phyloP scores from a whole-genome alignment of 2,888 invertebrate genomes.

The Philonicus albiceps region DNA sequence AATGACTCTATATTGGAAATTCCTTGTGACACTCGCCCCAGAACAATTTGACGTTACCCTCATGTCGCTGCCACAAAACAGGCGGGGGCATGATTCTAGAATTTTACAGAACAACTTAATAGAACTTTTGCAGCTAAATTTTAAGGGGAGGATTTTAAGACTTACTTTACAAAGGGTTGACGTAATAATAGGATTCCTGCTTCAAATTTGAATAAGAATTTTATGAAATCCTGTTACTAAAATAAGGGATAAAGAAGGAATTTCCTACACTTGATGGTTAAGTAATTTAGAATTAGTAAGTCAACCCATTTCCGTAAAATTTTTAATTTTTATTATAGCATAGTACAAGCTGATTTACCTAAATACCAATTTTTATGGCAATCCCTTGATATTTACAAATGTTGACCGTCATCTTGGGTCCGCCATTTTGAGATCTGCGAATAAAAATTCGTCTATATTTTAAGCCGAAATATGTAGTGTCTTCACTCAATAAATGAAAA shows the following conservation, averaged over 20 bases:
- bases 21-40: conserved; percentile 31
- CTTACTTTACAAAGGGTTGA: background rate
- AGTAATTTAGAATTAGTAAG: background rate
- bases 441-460: too few species aligned
- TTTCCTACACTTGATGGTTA: background rate
- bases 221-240: background rate
- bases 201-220: background rate
- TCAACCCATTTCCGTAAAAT: too few species aligned
- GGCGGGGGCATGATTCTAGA: background rate
- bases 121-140: background rate
- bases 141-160: background rate
- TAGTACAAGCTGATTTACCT: too few species aligned
- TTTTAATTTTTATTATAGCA: too few species aligned
- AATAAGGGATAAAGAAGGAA: background rate
- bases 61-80: background rate
- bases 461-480: too few species aligned
- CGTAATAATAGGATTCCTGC: background rate
- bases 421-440: too few species aligned
- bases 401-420: too few species aligned
- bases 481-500: too few species aligned
- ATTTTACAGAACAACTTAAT: background rate
- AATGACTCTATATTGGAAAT: conserved; percentile 28
- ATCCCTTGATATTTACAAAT: too few species aligned
- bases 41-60: background rate
- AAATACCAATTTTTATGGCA: too few species aligned